Evolutionary conservation across 2,888 invertebrate genomes (phyloP).

Genomic region (Zeuzera pyrina): DNA sequence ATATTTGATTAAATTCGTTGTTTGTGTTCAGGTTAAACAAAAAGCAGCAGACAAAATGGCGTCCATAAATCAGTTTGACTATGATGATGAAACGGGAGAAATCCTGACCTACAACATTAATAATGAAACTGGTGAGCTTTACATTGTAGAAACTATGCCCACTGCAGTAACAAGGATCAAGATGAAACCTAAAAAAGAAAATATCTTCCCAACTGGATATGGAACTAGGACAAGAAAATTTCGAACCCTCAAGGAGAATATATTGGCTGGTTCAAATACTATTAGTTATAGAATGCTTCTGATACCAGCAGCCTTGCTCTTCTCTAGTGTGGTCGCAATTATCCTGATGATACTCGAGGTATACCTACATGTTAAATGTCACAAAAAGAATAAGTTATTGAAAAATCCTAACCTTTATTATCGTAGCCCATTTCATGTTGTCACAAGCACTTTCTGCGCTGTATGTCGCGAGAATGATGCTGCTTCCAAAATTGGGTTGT

Average conservation of each 20-base stretch:
- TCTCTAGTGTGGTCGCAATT: slow-evolving; percentile 65
- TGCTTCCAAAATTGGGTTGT: slow-evolving; percentile 75
- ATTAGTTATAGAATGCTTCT: slow-evolving; percentile 68
- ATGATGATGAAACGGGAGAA: slow-evolving; percentile 71
- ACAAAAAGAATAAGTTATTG: slow-evolving; percentile 76
- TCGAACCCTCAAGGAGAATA: slow-evolving; percentile 43
- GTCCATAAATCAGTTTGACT: slow-evolving; percentile 22
- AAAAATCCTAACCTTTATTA: slow-evolving; percentile 74
- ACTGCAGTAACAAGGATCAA: slow-evolving; percentile 4
- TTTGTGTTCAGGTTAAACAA: too few species aligned
- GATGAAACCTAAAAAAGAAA: slow-evolving; percentile 16
- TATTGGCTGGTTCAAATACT: slow-evolving; percentile 46
- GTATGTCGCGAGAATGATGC: slow-evolving; percentile 76
- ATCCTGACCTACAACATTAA: slow-evolving; percentile 49
- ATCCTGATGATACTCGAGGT: slow-evolving; percentile 72
- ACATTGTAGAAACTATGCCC: slow-evolving; percentile 13
- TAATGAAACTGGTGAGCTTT: slow-evolving; percentile 68
- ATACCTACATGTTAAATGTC: slow-evolving; percentile 78
- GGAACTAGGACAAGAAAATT: slow-evolving; percentile 44
- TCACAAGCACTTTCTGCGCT: slow-evolving; percentile 79
- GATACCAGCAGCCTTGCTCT: slow-evolving; percentile 74
- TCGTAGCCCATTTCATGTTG: slow-evolving; percentile 79
- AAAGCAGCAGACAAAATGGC: neutral
- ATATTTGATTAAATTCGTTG: too few species aligned
- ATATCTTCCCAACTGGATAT: slow-evolving; percentile 37